Base-by-base conservation (phyloP, 2,797 vertebrate genomes). In the Pseudomugil gertrudae region DNA sequence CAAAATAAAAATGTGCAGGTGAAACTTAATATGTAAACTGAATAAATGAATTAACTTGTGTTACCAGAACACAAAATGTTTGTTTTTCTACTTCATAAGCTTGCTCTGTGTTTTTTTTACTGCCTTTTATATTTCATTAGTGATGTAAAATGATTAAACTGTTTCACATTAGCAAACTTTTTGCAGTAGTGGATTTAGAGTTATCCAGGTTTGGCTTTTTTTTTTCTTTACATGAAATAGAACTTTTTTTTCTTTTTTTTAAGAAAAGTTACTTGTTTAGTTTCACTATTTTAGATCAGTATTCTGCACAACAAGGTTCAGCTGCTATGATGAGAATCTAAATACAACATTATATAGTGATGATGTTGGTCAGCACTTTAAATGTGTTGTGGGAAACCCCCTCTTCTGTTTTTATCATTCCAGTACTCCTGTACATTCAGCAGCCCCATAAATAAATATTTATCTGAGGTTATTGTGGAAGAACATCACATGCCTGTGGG, bases 391-490 rank as follows among this genome's bases (percentile, higher is more conserved):
- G 40, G 60, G 45, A 74, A 56, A 7, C 35, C 13, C 19, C 4
- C 5, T 35, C 15, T 52, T 60, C 6, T 1, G 59, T 48, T 74
- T 65, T 64, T 29, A 63, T 43, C 55, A 55, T 32, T 24, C 45
- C 48, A 19, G 19, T 10, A 4, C 15, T 35, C 7, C 10, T 38
- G 40, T 63, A 52, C 62, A 47, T 65, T 69, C 35, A 30, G 57
- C 29, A 66, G 69, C 23, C 11, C 11, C 21, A 27, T 62, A 35
- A 38, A 51, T 21, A 79, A 66, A 55, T 74, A 43, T 9, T 57
- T 81, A 61, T 74, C 13, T 26, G 26, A 57, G 45, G 67, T 69
- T 66, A 24, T 5, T 21, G 19, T 50, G 47, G 23, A 66, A 26
- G 19, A 72, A 35, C 19, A 53, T n/a, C 11, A 23, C 19, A n/a